phyloP scores from a whole-genome alignment of 2,888 invertebrate genomes.

The Cerceris ruficornis region DNA sequence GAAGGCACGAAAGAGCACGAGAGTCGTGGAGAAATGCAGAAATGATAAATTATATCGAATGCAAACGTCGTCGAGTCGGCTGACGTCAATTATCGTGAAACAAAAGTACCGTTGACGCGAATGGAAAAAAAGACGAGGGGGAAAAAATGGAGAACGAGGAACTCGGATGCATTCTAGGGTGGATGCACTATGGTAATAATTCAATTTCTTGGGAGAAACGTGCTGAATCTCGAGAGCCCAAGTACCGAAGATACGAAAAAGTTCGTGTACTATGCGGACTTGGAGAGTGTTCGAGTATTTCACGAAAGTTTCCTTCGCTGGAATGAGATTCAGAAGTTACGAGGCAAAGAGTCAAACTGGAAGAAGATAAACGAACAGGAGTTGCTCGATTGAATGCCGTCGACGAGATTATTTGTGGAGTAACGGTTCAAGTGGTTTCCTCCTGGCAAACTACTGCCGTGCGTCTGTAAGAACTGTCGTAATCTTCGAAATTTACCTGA shows the following conservation, averaged over 20 bases:
- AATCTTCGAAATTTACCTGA: no score
- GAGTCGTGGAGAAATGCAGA: conserved; percentile 35
- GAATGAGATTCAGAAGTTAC: conserved; percentile 6
- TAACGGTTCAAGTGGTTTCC: not conserved
- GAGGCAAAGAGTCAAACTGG: conserved; percentile 4
- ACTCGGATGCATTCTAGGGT: not conserved
- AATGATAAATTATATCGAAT: conserved; percentile 39
- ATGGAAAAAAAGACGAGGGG: conserved; percentile 13
- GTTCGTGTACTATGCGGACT: not conserved
- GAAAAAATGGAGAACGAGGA: not conserved
- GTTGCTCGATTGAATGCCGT: conserved; percentile 1
- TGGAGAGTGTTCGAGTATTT: conserved; percentile 5
- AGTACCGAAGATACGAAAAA: conserved; percentile 8
- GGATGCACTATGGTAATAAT: conserved; percentile 27
- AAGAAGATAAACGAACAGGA: not conserved
- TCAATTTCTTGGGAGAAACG: conserved; percentile 29
- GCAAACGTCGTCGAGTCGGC: conserved; percentile 14
- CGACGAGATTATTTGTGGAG: not conserved
- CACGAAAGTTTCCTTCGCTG: conserved; percentile 22
- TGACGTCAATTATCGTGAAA: conserved; percentile 39
- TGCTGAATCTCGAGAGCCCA: not conserved
- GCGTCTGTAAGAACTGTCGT: no score
- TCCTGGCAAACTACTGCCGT: not conserved
- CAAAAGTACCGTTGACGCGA: conserved; percentile 12
- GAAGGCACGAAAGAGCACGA: conserved; percentile 33